phyloP scores from a whole-genome alignment of 2,888 invertebrate genomes.

The Strigamia transsilvanica region DNA sequence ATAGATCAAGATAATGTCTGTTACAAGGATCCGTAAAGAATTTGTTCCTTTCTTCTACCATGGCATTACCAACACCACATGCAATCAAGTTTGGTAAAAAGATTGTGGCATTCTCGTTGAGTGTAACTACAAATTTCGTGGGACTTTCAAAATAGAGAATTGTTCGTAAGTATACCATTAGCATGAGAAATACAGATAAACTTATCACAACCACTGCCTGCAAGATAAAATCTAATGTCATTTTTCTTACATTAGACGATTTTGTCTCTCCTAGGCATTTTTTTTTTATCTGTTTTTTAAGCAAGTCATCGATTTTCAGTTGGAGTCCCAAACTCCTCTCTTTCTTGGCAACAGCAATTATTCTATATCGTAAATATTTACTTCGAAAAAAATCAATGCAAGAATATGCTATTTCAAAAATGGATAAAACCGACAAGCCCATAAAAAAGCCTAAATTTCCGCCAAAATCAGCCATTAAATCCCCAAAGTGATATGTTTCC shows the following conservation, averaged over 20 bases:
- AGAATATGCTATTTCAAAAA: too few species aligned
- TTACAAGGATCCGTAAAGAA: background rate
- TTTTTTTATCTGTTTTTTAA: too few species aligned
- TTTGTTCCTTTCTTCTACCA: background rate
- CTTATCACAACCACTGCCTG: background rate
- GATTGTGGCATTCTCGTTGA: background rate
- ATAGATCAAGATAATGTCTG: background rate
- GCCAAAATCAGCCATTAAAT: slow-evolving; percentile 14
- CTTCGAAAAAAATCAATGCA: too few species aligned
- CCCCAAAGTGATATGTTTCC: background rate
- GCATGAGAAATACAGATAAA: background rate
- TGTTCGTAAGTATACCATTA: background rate
- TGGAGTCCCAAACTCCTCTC: too few species aligned
- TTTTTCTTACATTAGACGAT: too few species aligned
- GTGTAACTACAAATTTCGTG: background rate
- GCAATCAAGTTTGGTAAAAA: slow-evolving; percentile 9
- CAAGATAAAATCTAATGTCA: background rate
- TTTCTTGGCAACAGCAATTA: too few species aligned
- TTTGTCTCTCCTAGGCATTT: too few species aligned
- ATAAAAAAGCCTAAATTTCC: background rate
- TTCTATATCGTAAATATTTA: too few species aligned
- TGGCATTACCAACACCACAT: background rate
- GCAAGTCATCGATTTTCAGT: too few species aligned
- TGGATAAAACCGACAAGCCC: background rate
- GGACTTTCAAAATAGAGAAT: background rate